Base-by-base conservation (phyloP, 2,113 vertebrate genomes). In the Rattus norvegicus region DNA sequence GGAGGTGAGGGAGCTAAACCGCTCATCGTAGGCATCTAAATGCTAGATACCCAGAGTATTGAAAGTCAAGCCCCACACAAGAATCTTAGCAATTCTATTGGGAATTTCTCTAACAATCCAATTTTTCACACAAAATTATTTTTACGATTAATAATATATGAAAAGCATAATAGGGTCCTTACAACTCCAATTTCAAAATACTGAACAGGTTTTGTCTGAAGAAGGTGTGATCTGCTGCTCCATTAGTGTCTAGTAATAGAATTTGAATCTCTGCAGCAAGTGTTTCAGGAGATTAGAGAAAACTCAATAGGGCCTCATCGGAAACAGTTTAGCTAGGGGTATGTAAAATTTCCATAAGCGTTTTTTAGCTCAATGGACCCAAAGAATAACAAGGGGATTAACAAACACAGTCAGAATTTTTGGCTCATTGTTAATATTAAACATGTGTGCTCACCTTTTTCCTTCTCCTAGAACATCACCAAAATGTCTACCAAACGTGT, bases 21-120 rank as follows among this genome's bases (percentile, higher is more conserved):
- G 91, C 49, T 92, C 52, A 96, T 85, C 33, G n/a, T 14, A 88
- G 88, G 93, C 91, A 97, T 88, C 69, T 96, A 94, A 97, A 91
- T 91, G 14, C 52, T 75, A 75, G 75, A 43, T 73, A 73, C 7
- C 2, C 3, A 30, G 24, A 56, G 52, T 12, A 59, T 43, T 43
- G 36, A 43, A 43, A 59, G 13, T 5, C 24, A 59, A 56, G 75
- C 36, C 91, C 36, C 19, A 19, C 33, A 94, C 77, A 28, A 95
- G n/a, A 91, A 73, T 86, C 69, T 49, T 87, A 9, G 88, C 2
- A 69, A 69, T 69, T 69, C 30, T 69, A 69, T 69, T 16, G 67
- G 67, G 67, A 69, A 69, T 69, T 33, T 16, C 49, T 88, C n/a
- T 65, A 86, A 77, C 7, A 92, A 73, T 84, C 39, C 17, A 49